These are phyloP conservation scores for Cotesia typhae DNA, from an alignment of 1,140 invertebrate species.

Conservation along the genomic window DNA sequence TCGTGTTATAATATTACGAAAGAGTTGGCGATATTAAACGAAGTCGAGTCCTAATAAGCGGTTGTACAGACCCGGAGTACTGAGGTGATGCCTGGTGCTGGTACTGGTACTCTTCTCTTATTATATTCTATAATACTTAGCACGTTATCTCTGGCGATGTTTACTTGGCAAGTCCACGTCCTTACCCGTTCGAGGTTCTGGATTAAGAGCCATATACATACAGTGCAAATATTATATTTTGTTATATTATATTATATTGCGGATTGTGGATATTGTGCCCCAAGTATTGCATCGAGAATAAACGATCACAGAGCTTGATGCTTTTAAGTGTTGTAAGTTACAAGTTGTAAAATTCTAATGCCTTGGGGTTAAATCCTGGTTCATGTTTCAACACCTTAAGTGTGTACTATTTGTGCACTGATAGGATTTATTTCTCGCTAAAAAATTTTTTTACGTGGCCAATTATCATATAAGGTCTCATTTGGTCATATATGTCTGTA, in stretches of 20 bases:
- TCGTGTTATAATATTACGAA: slow-evolving; percentile 28
- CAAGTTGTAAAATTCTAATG: background rate
- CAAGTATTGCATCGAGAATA: background rate
- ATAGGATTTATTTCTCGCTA: no score
- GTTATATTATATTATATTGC: no score
- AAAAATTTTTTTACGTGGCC: no score
- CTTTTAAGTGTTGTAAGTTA: slow-evolving; percentile 1
- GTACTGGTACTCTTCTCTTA: no score
- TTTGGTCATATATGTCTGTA: no score
- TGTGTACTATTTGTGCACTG: no score
- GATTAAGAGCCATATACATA: background rate
- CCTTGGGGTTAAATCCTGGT: background rate
- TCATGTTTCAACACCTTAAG: slow-evolving; percentile 4
- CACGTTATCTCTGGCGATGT: no score
- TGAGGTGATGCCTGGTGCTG: no score
- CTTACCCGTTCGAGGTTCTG: background rate
- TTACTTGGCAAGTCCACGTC: slow-evolving; percentile 42
- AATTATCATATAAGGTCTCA: no score
- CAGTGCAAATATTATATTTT: background rate
- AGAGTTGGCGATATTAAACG: slow-evolving; percentile 30
- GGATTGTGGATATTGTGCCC: background rate
- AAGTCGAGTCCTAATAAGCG: slow-evolving; percentile 31
- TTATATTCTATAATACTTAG: no score
- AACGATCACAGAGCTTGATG: slow-evolving; percentile 12
- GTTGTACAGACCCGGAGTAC: slow-evolving; percentile 23